phyloP scores from a whole-genome alignment of 2,797 vertebrate genomes.

The Pseudochirops corinnae region DNA sequence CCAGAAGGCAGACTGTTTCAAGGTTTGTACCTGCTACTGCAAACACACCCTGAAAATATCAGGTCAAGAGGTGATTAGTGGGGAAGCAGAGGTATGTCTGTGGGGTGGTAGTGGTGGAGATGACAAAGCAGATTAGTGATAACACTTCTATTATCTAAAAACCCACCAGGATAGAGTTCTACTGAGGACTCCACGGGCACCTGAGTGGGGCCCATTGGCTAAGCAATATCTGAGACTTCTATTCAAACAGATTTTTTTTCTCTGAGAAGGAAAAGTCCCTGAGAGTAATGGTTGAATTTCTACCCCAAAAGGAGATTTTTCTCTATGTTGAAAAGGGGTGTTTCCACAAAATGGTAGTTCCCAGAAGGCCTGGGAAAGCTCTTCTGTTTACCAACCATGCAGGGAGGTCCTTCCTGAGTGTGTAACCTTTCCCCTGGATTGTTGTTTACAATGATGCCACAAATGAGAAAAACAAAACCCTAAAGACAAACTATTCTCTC shows the following conservation, averaged over 20 bases:
- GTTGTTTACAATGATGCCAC: neutral
- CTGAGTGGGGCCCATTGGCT: neutral
- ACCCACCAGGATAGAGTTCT: neutral
- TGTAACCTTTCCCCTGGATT: neutral
- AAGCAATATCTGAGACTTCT: neutral
- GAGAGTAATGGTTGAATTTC: neutral
- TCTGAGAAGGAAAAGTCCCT: neutral
- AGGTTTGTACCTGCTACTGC: slow-evolving; percentile 27
- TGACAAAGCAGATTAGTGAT: neutral
- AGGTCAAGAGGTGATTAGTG: neutral
- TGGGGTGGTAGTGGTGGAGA: neutral
- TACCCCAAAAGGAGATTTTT: neutral
- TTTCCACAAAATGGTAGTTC: neutral
- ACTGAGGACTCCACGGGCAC: neutral
- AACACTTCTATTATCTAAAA: neutral
- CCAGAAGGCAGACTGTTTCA: neutral
- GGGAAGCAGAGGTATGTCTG: neutral
- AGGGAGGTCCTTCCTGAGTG: neutral
- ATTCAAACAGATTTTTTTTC: neutral
- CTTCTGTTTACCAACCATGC: neutral
- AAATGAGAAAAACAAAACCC: neutral
- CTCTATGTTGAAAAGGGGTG: neutral
- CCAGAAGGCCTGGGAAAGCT: neutral
- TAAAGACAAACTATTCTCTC: neutral
- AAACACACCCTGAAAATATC: neutral